These are phyloP conservation scores for Orussus abietinus DNA, from an alignment of 1,140 invertebrate genomes.

Conservation along the genomic window DNA sequence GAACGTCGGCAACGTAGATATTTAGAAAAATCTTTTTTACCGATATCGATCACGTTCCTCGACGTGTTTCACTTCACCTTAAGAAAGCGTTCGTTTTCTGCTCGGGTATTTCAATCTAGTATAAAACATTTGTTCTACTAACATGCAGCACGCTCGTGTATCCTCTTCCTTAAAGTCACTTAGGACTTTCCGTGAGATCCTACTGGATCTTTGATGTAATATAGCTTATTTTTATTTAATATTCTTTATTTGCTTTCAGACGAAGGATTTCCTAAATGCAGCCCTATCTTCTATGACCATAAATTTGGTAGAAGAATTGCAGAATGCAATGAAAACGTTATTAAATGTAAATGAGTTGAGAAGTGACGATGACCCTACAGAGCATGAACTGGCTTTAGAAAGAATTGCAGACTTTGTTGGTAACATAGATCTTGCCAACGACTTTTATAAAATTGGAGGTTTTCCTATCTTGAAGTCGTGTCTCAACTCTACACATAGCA, in stretches of 20 bases:
- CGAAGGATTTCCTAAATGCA: slow-evolving; percentile 64
- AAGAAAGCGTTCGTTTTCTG: slow-evolving; percentile 12
- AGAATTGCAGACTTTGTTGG: slow-evolving; percentile 63
- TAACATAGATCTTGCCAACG: slow-evolving; percentile 70
- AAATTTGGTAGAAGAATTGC: slow-evolving; percentile 62
- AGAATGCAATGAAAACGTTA: slow-evolving; percentile 59
- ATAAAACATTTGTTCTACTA: no score
- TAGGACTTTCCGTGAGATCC: no score
- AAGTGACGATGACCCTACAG: slow-evolving; percentile 53
- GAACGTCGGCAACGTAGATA: no score
- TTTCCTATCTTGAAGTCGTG: slow-evolving; percentile 66
- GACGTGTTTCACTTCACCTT: slow-evolving; percentile 1
- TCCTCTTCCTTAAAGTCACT: background rate
- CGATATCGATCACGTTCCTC: no score
- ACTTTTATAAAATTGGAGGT: slow-evolving; percentile 79
- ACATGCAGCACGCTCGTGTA: no score
- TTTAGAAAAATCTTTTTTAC: no score
- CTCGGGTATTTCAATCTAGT: no score
- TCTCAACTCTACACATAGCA: slow-evolving; percentile 59
- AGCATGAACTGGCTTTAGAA: slow-evolving; percentile 59
- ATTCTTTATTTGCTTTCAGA: slow-evolving; percentile 58
- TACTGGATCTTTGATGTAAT: no score
- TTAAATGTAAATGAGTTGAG: slow-evolving; percentile 51
- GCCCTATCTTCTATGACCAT: slow-evolving; percentile 65
- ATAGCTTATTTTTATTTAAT: slow-evolving; percentile 2